Conservation (phyloP, 2,113 vertebrate species). For the Corythornis cristatus region DNA sequence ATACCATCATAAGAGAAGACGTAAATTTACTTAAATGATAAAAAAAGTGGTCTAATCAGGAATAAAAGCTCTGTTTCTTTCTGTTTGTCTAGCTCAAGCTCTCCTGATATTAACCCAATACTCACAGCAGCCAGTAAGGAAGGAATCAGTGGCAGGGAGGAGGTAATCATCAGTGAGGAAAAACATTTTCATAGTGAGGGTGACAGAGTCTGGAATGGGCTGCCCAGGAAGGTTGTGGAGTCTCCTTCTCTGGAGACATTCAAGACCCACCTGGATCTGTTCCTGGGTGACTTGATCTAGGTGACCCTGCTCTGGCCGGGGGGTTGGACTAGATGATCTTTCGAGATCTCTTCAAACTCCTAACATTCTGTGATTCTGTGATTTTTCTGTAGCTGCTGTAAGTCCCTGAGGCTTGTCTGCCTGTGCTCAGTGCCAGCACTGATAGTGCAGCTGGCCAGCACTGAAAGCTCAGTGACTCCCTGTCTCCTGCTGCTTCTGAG, state of each 20-base stretch:
- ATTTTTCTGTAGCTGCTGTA: not conserved
- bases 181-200: too few relatives aligned
- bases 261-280: too few relatives aligned
- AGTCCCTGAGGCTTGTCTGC: not conserved
- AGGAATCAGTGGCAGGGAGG: not conserved
- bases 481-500: not conserved
- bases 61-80: slow-evolving; percentile 40
- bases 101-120: not conserved
- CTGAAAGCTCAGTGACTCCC: not conserved
- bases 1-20: slow-evolving; percentile 4
- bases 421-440: not conserved
- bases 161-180: too few relatives aligned
- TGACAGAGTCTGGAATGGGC: too few relatives aligned
- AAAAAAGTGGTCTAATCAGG: slow-evolving; percentile 15
- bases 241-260: too few relatives aligned
- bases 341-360: too few relatives aligned
- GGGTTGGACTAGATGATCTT: too few relatives aligned
- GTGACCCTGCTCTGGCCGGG: too few relatives aligned
- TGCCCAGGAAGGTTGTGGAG: too few relatives aligned
- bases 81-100: not conserved
- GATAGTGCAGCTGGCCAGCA: not conserved
- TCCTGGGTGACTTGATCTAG: too few relatives aligned
- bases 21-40: slow-evolving; percentile 26
- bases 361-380: too few relatives aligned
- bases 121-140: not conserved